Conservation (phyloP, 2,888 invertebrate genomes). For the Pollenia labialis region DNA sequence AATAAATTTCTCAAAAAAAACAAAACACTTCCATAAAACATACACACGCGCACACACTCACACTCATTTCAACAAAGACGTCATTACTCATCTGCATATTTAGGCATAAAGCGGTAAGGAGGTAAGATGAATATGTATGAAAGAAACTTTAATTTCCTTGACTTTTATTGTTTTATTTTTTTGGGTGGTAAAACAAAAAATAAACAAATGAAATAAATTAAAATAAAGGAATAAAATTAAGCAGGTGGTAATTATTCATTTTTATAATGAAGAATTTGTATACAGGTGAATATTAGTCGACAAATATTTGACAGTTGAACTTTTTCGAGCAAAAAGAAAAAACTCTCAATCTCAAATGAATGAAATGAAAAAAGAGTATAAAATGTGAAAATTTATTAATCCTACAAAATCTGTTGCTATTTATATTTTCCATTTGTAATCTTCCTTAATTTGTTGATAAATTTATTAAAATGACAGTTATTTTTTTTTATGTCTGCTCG, state of each 20-base stretch:
- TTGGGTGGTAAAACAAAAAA: slow-evolving; percentile 7
- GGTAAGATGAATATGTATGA: slow-evolving; percentile 21
- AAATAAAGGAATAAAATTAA: slow-evolving; percentile 34
- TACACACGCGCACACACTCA: slow-evolving; percentile 3
- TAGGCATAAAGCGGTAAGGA: slow-evolving; percentile 27
- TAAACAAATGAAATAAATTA: background rate
- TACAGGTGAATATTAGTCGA: background rate
- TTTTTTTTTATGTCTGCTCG: slow-evolving; percentile 33
- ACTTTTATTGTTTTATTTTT: slow-evolving; percentile 47
- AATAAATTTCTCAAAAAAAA: slow-evolving; percentile 27
- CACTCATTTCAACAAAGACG: slow-evolving; percentile 20
- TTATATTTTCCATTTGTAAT: slow-evolving; percentile 1
- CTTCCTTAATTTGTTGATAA: background rate
- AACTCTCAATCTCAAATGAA: no score
- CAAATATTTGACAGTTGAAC: slow-evolving; percentile 14
- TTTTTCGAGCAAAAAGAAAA: background rate
- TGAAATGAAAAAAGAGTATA: no score
- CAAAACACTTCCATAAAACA: background rate
- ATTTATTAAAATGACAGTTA: slow-evolving; percentile 29
- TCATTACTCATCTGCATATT: slow-evolving; percentile 51
- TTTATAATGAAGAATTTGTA: background rate
- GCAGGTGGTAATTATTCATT: slow-evolving; percentile 47
- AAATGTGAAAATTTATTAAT: no score
- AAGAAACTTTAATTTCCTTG: slow-evolving; percentile 60
- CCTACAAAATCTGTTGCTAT: background rate